Evolutionary conservation across 2,888 invertebrate genomes (phyloP), one percentile per base, ranked within the genome.

Genomic region (Acanthoscelides obtectus): DNA sequence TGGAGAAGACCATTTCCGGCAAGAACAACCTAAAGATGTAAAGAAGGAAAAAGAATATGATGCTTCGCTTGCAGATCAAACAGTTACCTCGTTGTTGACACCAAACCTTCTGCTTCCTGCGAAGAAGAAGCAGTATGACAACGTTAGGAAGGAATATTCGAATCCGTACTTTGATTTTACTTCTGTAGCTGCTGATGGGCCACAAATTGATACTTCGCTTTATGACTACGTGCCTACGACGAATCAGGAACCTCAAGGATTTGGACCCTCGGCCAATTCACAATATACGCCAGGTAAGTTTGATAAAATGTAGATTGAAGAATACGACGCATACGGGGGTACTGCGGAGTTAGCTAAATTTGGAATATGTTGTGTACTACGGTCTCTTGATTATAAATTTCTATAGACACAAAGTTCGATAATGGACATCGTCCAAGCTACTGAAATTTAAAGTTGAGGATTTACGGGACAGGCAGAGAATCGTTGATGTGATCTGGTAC

Each of bases 1-100:
- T 27, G 22, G 68, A 22, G 64, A 71, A 22, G 71, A 69, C 17
- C 68, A 70, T 45, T 66, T 66, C 64, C 71, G 69, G 70, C 69
- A 25, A 66, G 69, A 67, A 63, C 71, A 70, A 65, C 21, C 69
- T 20, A 66, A 71, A 71, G 45, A 72, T 64, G 66, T 70, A 64
- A 68, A 22, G 68, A 27, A 21, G 17, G 68, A 68, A 25, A 68
- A 22, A 45, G 45, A 68, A n/a, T 71, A 71, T 20, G 22, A 91
- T 0, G 90, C 90, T 78, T 88, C 89, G 27, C 83, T 91, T 45
- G 86, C 90, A 76, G 90, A 90, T 73, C 83, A 83, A 78, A 81
- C 83, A n/a, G 80, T 85, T n/a, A 77, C 84, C 68, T 81, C 83
- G 20, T 76, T 85, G 68, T 75, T 85, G 65, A 78, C 81, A 19